phyloP scores from a whole-genome alignment of 1,140 invertebrate species.

The Amyelois transitella region DNA sequence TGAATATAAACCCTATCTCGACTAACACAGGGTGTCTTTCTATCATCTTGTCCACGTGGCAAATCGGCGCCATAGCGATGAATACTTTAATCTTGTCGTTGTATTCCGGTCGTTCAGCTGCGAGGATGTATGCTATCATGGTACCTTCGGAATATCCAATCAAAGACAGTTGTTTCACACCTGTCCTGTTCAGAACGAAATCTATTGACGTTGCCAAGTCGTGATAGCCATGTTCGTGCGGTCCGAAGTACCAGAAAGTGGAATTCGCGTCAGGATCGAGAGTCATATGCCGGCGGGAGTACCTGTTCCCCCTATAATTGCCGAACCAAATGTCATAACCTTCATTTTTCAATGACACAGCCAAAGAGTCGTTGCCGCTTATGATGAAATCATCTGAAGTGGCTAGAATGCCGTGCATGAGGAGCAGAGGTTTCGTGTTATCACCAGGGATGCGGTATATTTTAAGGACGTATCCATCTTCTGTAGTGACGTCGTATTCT shows the following conservation, averaged over 20 bases:
- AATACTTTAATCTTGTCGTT: conserved; percentile 66
- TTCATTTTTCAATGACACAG: conserved; percentile 31
- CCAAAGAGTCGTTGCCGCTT: conserved; percentile 62
- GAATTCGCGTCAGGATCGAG: conserved; percentile 52
- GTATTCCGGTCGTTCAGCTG: conserved; percentile 74
- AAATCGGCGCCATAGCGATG: conserved; percentile 77
- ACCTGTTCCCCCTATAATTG: conserved; percentile 79
- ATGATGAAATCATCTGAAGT: conserved; percentile 77
- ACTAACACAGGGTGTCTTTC: not conserved
- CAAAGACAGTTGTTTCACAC: conserved; percentile 56
- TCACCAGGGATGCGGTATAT: conserved; percentile 75
- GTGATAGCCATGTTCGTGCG: conserved; percentile 75
- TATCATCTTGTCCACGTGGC: conserved; percentile 4
- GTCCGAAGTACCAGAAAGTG: conserved; percentile 75
- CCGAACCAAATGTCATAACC: conserved; percentile 82
- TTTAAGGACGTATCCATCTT: conserved; percentile 79
- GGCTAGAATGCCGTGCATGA: conserved; percentile 82
- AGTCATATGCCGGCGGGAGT: conserved; percentile 74
- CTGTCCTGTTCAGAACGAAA: conserved; percentile 68
- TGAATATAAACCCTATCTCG: not conserved
- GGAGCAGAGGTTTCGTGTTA: conserved; percentile 55
- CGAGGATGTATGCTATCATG: conserved; percentile 74
- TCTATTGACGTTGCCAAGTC: conserved; percentile 78
- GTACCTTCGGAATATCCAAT: conserved; percentile 71
- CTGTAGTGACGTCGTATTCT: conserved; percentile 62